phyloP scores from a whole-genome alignment of 1,140 invertebrate genomes.

The Harlomillsia oculata region DNA sequence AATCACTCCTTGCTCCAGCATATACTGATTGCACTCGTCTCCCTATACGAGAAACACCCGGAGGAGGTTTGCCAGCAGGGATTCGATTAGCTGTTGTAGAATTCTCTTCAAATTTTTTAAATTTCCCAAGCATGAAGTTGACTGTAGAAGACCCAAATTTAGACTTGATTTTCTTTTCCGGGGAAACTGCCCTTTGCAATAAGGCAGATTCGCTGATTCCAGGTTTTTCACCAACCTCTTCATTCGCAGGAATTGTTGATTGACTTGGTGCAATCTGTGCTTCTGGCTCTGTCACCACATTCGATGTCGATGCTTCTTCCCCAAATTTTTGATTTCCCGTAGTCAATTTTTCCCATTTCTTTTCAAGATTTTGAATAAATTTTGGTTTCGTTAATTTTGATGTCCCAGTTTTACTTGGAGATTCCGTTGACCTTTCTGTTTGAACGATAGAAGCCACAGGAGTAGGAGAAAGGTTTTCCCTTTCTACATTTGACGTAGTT shows the following conservation, averaged over 20 bases:
- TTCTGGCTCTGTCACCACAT: background rate
- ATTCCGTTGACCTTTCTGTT: too few species aligned
- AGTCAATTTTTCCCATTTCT: slow-evolving; percentile 43
- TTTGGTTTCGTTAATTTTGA: slow-evolving; percentile 46
- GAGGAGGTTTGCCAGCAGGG: slow-evolving; percentile 18
- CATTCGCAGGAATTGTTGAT: background rate
- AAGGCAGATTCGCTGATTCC: slow-evolving; percentile 27
- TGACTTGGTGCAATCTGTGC: background rate
- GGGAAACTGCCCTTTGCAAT: slow-evolving; percentile 29
- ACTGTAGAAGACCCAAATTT: slow-evolving; percentile 40
- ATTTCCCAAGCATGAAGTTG: slow-evolving; percentile 54
- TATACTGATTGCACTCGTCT: slow-evolving; percentile 34
- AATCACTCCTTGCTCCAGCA: slow-evolving; percentile 34
- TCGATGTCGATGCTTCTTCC: background rate
- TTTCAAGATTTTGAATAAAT: slow-evolving; percentile 44
- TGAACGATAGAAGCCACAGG: too few species aligned
- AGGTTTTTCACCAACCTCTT: slow-evolving; percentile 3
- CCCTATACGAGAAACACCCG: slow-evolving; percentile 5
- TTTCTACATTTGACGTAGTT: too few species aligned
- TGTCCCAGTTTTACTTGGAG: slow-evolving; percentile 45
- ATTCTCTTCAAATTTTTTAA: slow-evolving; percentile 55
- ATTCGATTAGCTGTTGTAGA: background rate
- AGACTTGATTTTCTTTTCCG: slow-evolving; percentile 24
- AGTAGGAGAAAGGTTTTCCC: too few species aligned
- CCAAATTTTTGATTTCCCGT: slow-evolving; percentile 28